Percentiles rank a stretch among this genome's conserved stretches.
phyloP scores from a whole-genome alignment of 2,113 vertebrate genomes.

The Cyprinodon variegatus region DNA sequence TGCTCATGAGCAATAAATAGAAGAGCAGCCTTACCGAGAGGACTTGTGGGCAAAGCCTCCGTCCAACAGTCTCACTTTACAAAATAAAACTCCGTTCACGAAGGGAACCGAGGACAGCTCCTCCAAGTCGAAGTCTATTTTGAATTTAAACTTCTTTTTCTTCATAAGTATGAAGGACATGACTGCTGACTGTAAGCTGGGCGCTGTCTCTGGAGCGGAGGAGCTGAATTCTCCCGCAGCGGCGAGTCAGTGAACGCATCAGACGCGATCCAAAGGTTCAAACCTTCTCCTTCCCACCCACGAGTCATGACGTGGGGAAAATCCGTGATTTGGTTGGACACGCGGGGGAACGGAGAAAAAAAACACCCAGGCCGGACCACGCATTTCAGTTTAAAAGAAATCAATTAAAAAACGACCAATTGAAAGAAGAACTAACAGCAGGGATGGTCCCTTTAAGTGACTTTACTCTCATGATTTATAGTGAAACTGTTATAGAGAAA shows the following conservation, averaged over 20 bases:
- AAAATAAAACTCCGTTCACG: conserved; percentile 94
- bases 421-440: neutral
- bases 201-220: neutral
- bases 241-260: conserved; percentile 16
- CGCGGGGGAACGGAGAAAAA: neutral
- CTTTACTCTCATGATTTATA: neutral
- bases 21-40: conserved; percentile 82
- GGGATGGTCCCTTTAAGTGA: neutral
- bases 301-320: conserved; percentile 20
- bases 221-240: conserved; percentile 6
- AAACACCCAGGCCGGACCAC: too few species aligned
- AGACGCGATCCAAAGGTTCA: conserved; percentile 53
- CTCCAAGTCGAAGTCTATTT: conserved; percentile 90
- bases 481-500: neutral
- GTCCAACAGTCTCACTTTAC: conserved; percentile 91
- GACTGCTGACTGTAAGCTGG: neutral
- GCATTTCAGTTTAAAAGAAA: neutral
- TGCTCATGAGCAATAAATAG: conserved; percentile 55
- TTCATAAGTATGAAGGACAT: conserved; percentile 91
- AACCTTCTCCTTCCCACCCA: conserved; percentile 34
- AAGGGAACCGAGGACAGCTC: conserved; percentile 92
- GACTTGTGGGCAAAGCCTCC: conserved; percentile 90
- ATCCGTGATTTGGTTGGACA: conserved; percentile 48
- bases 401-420: neutral
- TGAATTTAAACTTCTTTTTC: conserved; percentile 95